Base-by-base conservation (phyloP, 2,888 invertebrate species). In the Limnephilus marmoratus region DNA sequence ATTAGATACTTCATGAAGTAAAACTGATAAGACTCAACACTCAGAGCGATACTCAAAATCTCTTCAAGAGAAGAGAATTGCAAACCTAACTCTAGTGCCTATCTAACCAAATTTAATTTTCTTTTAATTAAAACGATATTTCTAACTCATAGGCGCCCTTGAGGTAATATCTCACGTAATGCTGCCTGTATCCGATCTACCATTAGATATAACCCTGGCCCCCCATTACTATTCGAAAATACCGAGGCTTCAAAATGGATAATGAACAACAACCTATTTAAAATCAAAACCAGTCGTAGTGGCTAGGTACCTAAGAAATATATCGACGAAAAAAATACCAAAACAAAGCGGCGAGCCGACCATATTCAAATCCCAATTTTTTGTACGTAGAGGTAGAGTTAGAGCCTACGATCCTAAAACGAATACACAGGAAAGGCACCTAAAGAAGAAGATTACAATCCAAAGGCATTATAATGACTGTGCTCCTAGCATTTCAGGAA, bases 401-500 rank as follows among this genome's bases (percentile, higher is more conserved):
- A 49, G 45, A 45, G 15, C 85, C 85, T 68, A 85, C 85, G 85
- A 85, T 85, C 53, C 87, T 68, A 68, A 68, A 68, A 53, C 24
- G 87, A 87, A 83, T 34, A 53, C 45, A 31, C 49, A 53, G 87
- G 88, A 89, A 80, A 41, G 29, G 81, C 81, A 87, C 53, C 29
- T 13, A 68, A 68, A 68, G 68, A n/a, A 68, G 24, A 68, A 68
- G 68, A 68, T 68, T 68, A 68, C 9, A 24, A 68, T 68, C 68
- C 68, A 68, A 68, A 68, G 68, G 80, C 37, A 89, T 80, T 34
- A 80, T 34, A 80, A 81, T 68, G 41, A 89, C 29, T 80, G 24
- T 29, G 88, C 88, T 89, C 37, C 80, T 81, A 89, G 88, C 88
- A 90, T 85, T 68, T 85, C 18, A 90, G 85, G 85, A 90, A 90